Base-by-base conservation (phyloP, 2,888 invertebrate genomes). In the Tromatobia lineatoria region DNA sequence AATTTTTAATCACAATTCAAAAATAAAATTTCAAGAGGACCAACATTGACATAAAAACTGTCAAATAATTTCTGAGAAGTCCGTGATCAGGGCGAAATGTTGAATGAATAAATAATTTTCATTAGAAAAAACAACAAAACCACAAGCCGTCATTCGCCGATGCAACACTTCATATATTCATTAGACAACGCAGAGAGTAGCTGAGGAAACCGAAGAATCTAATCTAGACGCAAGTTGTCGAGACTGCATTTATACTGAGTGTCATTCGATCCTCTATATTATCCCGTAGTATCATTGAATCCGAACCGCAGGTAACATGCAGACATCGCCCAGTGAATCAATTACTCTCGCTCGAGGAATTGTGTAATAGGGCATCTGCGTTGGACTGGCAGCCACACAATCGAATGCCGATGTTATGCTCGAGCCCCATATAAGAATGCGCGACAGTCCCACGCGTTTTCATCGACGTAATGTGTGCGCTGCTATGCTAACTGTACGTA, bases 371-470 rank as follows among this genome's bases (percentile, higher is more conserved):
- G 38, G 77, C 25, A 52, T 61, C 52, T 23, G 66, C 59, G 50
- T 80, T n/a, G 25, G 13, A 74, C 29, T 20, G 38, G 38, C 59
- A 69, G 59, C 66, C 66, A 47, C 80, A 67, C 47, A 80, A 80
- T 80, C 67, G 73, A 80, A 74, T 74, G 34, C 74, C 74, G 38
- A 74, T 74, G 80, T 69, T 74, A 80, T n/a, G 66, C 50, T 54
- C 59, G 59, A 67, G 20, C n/a, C 50, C 74, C 80, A 69, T 80
- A 80, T 80, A 74, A 74, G 74, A 80, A 74, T 47, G 61, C 34
- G 66, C 23, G 67, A 74, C 57, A 59, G 29, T 59, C 66, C 80
- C 74, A 74, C 74, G 73, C 18, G 34, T 61, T 61, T 34, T 45
- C 59, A 42, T 54, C 66, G 38, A 54, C 25, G 52, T 23, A 34